A percentile compares a stretch with the other conserved stretches of the same genome.
Evolutionary conservation across 2,113 vertebrate species (phyloP).

Genomic region (Ctenomys sociabilis): DNA sequence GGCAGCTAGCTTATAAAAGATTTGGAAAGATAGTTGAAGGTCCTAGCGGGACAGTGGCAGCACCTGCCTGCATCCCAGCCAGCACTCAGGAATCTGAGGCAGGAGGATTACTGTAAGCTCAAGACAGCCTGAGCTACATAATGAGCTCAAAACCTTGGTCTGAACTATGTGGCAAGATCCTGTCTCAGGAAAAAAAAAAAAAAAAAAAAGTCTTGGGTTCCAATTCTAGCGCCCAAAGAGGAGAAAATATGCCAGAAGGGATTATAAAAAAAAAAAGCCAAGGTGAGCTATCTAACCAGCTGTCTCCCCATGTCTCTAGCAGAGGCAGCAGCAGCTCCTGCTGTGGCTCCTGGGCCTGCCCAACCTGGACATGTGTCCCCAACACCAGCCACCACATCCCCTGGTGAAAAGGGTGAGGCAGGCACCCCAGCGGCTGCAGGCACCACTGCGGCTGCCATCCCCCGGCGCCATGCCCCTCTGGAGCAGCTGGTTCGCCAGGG

Average conservation of each 20-base stretch:
- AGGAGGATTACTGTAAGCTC: background rate
- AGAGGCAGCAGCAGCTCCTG: slow-evolving; percentile 77
- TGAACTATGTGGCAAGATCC: background rate
- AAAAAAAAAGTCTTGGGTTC: background rate
- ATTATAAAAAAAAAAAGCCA: background rate
- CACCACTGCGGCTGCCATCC: slow-evolving; percentile 89
- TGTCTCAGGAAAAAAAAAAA: background rate
- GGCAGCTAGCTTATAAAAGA: background rate
- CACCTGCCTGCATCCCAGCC: background rate
- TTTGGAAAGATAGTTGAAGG: background rate
- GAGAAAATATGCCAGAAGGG: background rate
- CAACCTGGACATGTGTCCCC: slow-evolving; percentile 89
- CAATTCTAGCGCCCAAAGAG: background rate
- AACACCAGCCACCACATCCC: slow-evolving; percentile 89
- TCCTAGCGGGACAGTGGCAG: background rate
- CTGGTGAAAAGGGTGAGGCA: slow-evolving; percentile 89
- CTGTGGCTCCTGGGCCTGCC: slow-evolving; percentile 73
- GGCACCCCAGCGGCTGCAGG: slow-evolving; percentile 82
- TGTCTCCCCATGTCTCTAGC: slow-evolving; percentile 29
- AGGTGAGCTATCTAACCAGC: background rate
- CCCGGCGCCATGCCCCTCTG: slow-evolving; percentile 93
- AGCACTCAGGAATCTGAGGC: background rate
- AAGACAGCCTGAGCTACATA: background rate
- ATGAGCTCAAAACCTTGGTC: background rate
- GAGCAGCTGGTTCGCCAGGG: slow-evolving; percentile 96